Conservation (phyloP, 2,888 invertebrate species). For the Megastigmus dorsalis region DNA sequence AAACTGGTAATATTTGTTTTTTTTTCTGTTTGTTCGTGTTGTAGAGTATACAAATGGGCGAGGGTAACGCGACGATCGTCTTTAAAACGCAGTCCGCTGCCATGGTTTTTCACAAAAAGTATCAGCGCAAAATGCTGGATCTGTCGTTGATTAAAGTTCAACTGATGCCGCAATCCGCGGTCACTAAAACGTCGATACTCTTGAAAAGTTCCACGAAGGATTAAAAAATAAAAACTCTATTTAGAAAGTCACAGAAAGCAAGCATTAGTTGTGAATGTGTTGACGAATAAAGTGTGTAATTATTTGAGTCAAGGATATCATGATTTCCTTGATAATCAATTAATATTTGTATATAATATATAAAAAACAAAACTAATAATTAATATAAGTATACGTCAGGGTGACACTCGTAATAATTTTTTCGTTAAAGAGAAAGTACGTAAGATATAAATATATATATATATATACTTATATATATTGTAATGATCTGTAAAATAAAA, state of each 20-base stretch:
- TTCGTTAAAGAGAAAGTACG: slow-evolving; percentile 48
- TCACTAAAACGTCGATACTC: slow-evolving; percentile 28
- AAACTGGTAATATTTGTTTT: slow-evolving; percentile 26
- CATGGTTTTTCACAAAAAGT: slow-evolving; percentile 77
- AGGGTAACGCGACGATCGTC: slow-evolving; percentile 74
- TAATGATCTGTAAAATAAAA: slow-evolving; percentile 45
- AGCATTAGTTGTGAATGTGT: slow-evolving; percentile 35
- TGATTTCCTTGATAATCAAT: slow-evolving; percentile 31
- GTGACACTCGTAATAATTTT: slow-evolving; percentile 37
- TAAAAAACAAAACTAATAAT: slow-evolving; percentile 35
- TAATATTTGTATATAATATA: slow-evolving; percentile 47
- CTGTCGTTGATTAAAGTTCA: slow-evolving; percentile 76
- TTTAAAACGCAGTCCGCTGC: slow-evolving; percentile 77
- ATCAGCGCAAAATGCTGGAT: slow-evolving; percentile 77
- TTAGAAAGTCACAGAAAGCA: slow-evolving; percentile 1
- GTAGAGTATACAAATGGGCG: slow-evolving; percentile 71
- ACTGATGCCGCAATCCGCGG: slow-evolving; percentile 66
- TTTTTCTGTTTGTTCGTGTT: slow-evolving; percentile 58
- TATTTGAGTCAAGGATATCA: slow-evolving; percentile 16
- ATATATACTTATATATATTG: slow-evolving; percentile 35
- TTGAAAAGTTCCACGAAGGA: slow-evolving; percentile 40
- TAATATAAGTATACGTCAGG: slow-evolving; percentile 24
- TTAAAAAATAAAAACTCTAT: slow-evolving; percentile 4
- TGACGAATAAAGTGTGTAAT: slow-evolving; percentile 38
- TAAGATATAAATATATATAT: slow-evolving; percentile 19